phyloP scores from a whole-genome alignment of 2,888 invertebrate species.

The Sinodicranocentrus sp. region DNA sequence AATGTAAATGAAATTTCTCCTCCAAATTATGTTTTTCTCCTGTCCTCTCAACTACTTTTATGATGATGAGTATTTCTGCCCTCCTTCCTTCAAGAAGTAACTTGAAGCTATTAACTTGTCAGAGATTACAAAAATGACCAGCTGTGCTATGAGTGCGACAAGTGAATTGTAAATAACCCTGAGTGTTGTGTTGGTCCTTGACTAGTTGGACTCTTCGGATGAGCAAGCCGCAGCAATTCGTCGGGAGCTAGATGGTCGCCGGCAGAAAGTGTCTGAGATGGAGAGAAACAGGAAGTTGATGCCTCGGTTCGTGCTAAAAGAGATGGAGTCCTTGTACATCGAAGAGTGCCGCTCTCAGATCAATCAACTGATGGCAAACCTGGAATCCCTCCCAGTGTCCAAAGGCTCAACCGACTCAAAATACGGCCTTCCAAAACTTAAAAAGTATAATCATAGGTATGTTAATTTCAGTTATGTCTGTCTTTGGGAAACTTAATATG shows the following conservation, averaged over 20 bases:
- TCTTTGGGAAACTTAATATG: slow-evolving; percentile 67
- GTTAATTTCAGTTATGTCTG: slow-evolving; percentile 77
- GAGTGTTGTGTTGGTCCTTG: no score
- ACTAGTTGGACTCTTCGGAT: slow-evolving; percentile 97
- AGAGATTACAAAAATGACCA: background rate
- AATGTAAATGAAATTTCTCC: background rate
- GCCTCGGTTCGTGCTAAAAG: slow-evolving; percentile 99
- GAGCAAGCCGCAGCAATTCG: slow-evolving; percentile 99
- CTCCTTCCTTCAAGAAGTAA: background rate
- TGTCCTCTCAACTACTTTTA: background rate
- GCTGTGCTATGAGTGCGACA: no score
- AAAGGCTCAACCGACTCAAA: slow-evolving; percentile 98
- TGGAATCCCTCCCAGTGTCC: slow-evolving; percentile 98
- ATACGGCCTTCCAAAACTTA: slow-evolving; percentile 98
- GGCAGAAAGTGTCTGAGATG: slow-evolving; percentile 98
- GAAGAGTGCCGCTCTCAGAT: slow-evolving; percentile 99
- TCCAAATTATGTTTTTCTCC: background rate
- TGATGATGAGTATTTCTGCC: background rate
- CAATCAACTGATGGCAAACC: slow-evolving; percentile 98
- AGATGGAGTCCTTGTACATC: slow-evolving; percentile 99
- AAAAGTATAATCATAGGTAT: slow-evolving; percentile 99
- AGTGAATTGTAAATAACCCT: no score
- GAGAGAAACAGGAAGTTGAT: slow-evolving; percentile 97
- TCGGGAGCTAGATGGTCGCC: slow-evolving; percentile 97
- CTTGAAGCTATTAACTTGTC: background rate